A percentile compares a stretch with the other conserved stretches of the same genome.
These are phyloP conservation scores for Thaumetopoea pityocampa DNA, from an alignment of 1,140 invertebrate species.

Conservation along the genomic window DNA sequence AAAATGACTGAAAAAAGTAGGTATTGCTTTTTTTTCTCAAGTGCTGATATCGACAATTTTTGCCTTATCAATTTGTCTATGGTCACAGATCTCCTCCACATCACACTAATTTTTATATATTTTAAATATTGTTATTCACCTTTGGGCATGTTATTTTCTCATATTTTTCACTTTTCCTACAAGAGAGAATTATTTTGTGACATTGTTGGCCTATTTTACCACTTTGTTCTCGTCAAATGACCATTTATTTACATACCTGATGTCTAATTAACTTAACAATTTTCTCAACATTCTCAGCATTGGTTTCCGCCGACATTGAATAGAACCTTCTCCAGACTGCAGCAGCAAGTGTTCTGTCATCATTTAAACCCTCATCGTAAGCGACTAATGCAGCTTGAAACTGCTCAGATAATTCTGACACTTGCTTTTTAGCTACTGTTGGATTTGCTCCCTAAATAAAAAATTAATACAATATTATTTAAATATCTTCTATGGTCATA, in stretches of 20 bases:
- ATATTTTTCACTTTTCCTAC: no score
- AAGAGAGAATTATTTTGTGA: no score
- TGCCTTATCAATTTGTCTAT: no score
- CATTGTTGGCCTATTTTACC: no score
- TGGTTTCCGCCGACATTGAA: slow-evolving; percentile 77
- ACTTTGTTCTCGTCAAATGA: no score
- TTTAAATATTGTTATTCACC: no score
- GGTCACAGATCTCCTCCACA: no score
- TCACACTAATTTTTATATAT: no score
- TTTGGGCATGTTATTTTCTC: no score
- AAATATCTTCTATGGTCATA: slow-evolving; percentile 1
- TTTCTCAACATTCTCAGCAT: slow-evolving; percentile 78
- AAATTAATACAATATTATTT: slow-evolving; percentile 9
- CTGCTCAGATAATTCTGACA: slow-evolving; percentile 81
- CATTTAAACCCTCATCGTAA: slow-evolving; percentile 90
- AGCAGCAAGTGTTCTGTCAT: slow-evolving; percentile 82
- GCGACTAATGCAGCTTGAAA: slow-evolving; percentile 89
- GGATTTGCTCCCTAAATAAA: slow-evolving; percentile 77
- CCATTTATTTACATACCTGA: slow-evolving; percentile 74
- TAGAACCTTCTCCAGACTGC: slow-evolving; percentile 92
- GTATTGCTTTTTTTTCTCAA: no score
- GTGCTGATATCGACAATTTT: no score
- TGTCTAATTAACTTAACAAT: slow-evolving; percentile 84
- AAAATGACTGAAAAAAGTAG: no score
- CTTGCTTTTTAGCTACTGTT: slow-evolving; percentile 76